Conservation (phyloP, 2,113 vertebrate species). For the Edolisoma coerulescens region DNA sequence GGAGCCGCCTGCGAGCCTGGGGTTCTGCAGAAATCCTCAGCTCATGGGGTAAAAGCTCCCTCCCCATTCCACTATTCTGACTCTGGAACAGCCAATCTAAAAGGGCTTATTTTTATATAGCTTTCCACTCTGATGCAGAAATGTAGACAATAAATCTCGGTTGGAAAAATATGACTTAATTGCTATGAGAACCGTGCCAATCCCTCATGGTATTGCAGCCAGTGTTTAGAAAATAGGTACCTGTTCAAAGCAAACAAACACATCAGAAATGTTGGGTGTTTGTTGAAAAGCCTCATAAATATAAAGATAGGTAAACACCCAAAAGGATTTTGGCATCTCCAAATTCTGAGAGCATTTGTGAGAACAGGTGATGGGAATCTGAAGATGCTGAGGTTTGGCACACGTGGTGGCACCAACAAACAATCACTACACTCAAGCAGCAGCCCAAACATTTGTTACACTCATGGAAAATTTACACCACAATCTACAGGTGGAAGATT, state of each 20-base stretch:
- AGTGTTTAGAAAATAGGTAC: neutral
- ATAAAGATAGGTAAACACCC: neutral
- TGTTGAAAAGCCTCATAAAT: neutral
- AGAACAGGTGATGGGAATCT: neutral
- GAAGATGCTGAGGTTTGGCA: neutral
- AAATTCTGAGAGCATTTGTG: neutral
- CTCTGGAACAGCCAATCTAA: neutral
- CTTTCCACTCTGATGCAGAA: neutral
- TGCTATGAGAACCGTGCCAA: neutral
- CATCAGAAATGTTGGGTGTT: neutral
- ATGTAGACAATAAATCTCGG: neutral
- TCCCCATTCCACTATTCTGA: neutral
- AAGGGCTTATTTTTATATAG: neutral
- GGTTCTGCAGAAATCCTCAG: neutral
- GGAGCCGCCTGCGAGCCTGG: neutral
- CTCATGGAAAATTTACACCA: neutral
- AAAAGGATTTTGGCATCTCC: neutral
- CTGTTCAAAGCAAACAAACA: neutral
- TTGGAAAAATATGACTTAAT: neutral
- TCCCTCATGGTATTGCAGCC: fast-evolving
- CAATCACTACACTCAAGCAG: neutral
- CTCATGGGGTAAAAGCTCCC: neutral
- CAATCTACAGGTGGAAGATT: neutral
- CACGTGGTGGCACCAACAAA: neutral
- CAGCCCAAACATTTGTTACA: neutral